Percentiles rank a stretch among this genome's conserved stretches.
phyloP scores from a whole-genome alignment of 1,140 invertebrate genomes.

The Neomicropteryx cornuta region DNA sequence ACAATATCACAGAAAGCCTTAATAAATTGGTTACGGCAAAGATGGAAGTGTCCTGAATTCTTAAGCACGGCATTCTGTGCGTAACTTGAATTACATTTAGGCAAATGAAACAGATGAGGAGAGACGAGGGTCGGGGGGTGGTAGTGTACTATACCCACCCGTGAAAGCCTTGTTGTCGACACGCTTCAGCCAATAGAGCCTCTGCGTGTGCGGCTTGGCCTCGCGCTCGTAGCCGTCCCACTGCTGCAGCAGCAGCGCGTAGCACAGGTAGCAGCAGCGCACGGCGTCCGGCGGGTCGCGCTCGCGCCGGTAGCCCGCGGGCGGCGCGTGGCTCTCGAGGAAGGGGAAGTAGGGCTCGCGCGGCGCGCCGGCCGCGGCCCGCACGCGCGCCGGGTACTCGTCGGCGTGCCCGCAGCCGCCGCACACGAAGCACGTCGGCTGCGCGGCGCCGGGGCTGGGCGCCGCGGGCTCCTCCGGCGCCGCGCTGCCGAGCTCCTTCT shows the following conservation, averaged over 20 bases:
- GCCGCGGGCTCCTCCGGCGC: slow-evolving; percentile 20
- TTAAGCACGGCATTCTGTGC: no score
- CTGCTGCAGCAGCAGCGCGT: slow-evolving; percentile 73
- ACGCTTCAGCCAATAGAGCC: slow-evolving; percentile 87
- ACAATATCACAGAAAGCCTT: no score
- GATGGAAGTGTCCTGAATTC: no score
- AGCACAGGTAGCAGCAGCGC: slow-evolving; percentile 67
- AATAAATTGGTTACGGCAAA: no score
- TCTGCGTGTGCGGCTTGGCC: slow-evolving; percentile 70
- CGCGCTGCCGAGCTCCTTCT: slow-evolving; percentile 37
- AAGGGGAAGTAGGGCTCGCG: slow-evolving; percentile 82
- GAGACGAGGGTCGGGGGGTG: no score
- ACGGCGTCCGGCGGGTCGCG: slow-evolving; percentile 31
- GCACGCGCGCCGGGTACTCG: slow-evolving; percentile 54
- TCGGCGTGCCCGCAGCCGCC: slow-evolving; percentile 61
- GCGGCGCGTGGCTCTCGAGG: slow-evolving; percentile 75
- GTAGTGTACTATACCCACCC: no score
- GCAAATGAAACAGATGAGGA: no score
- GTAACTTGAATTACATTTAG: no score
- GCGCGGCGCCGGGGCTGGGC: slow-evolving; percentile 17
- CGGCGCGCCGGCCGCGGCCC: slow-evolving; percentile 41
- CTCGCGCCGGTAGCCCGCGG: slow-evolving; percentile 51
- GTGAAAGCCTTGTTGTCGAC: slow-evolving; percentile 82
- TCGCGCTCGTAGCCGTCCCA: slow-evolving; percentile 83
- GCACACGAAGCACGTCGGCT: slow-evolving; percentile 67